Evolutionary conservation across 2,888 invertebrate genomes (phyloP).

Genomic region (Agapostemon virescens): DNA sequence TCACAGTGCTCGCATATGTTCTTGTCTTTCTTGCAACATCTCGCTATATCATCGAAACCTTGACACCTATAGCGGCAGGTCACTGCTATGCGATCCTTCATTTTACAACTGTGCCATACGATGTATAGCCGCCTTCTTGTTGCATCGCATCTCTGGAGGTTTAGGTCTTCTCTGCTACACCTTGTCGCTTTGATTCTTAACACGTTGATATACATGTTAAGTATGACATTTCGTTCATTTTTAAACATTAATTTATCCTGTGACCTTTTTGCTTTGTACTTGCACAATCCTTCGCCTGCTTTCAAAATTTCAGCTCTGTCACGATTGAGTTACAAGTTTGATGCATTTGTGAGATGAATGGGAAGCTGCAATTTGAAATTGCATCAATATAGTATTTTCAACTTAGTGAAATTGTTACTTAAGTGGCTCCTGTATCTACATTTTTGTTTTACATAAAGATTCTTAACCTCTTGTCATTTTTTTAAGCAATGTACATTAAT

Average conservation of each 20-base stretch:
- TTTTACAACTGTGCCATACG: background rate
- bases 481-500: too few relatives aligned
- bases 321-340: too few relatives aligned
- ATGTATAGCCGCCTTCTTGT: background rate
- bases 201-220: background rate
- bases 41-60: background rate
- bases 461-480: too few relatives aligned
- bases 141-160: background rate
- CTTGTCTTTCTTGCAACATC: background rate
- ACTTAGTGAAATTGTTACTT: too few relatives aligned
- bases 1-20: background rate
- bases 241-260: background rate
- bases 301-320: background rate
- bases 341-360: too few relatives aligned
- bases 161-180: background rate
- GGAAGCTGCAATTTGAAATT: too few relatives aligned
- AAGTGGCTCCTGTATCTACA: too few relatives aligned
- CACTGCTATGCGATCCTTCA: background rate
- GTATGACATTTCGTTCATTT: background rate
- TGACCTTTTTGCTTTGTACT: background rate
- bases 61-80: background rate
- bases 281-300: background rate
- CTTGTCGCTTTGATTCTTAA: background rate
- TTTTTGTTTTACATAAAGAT: too few relatives aligned
- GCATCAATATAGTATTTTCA: too few relatives aligned